phyloP scores from a whole-genome alignment of 1,140 invertebrate genomes.

The Drosophila eugracilis region DNA sequence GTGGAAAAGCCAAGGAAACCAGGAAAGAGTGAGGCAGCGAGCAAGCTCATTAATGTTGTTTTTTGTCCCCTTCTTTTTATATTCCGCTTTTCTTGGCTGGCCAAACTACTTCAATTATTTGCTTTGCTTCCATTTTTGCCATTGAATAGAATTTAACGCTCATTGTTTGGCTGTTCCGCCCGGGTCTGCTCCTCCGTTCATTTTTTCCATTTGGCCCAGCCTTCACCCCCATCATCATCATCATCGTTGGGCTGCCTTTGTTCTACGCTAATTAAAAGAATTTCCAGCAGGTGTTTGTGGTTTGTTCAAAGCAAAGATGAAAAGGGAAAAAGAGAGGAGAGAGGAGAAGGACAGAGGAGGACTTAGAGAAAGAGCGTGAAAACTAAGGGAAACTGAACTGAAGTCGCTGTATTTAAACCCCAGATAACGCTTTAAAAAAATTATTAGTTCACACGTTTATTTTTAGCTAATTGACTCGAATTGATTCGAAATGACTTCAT shows the following conservation, averaged over 20 bases:
- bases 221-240: slow-evolving; percentile 36
- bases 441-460: slow-evolving; percentile 37
- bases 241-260: slow-evolving; percentile 57
- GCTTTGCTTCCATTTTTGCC: slow-evolving; percentile 72
- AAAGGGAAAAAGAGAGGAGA: neutral
- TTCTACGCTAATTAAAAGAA: slow-evolving; percentile 78
- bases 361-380: neutral
- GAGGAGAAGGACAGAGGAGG: too few relatives aligned
- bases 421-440: neutral
- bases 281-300: slow-evolving; percentile 79
- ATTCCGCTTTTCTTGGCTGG: slow-evolving; percentile 44
- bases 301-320: slow-evolving; percentile 30
- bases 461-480: slow-evolving; percentile 65
- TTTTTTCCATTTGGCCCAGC: slow-evolving; percentile 6
- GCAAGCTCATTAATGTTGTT: slow-evolving; percentile 60
- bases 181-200: slow-evolving; percentile 13
- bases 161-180: slow-evolving; percentile 65
- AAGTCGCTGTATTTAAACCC: slow-evolving; percentile 23
- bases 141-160: slow-evolving; percentile 81
- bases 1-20: slow-evolving; percentile 23
- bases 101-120: slow-evolving; percentile 79
- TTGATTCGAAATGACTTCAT: slow-evolving; percentile 55
- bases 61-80: slow-evolving; percentile 22
- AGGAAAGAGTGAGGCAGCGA: slow-evolving; percentile 24
- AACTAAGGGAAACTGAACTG: slow-evolving; percentile 1